Evolutionary conservation across 1,140 invertebrate species (phyloP), one percentile per base, ranked within the genome.

Genomic region (Drosophila murphyi): DNA sequence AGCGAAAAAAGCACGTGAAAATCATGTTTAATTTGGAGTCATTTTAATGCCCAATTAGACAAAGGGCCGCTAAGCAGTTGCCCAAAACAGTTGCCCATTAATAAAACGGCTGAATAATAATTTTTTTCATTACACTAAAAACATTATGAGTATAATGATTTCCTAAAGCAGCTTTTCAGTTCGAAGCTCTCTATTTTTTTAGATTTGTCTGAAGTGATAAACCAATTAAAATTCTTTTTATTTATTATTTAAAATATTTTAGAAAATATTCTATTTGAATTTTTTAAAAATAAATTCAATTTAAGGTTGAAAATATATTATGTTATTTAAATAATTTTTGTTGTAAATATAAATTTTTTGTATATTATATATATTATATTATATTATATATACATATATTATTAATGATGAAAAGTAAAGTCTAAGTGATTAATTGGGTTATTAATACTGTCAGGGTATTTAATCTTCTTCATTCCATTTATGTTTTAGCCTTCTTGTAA

Each of bases 1-100:
- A 31, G n/a, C 5, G 3, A 20, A 12, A 34, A 39, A 55, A 55
- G 32, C 41, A 65, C 45, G 48, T 50, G n/a, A 48, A 56, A 56
- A 64, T 72, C 34, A 72, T 67, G 39, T 55, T 39, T 56, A 59
- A 60, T 54, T 60, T 65, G 32, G 35, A 59, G 4, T 59, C 57
- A 51, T 68, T 73, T 73, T 68, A 59, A 68, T 69, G 71, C 57
- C 51, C 50, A 74, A 74, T 74, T 74, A 69, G 48, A 48, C 56
- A 54, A 48, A 68, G 48, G 31, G 31, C 41, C 28, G 29, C 39
- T 31, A 45, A 45, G 54, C 47, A 45, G 41, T 32, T 20, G 35
- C 43, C 35, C 61, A 32, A 64, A 55, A 41, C 52, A 64, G 51
- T 67, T 45, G 47, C n/a, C 31, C 63, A 45, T 72, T 39, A 76